Evolutionary conservation across 2,888 invertebrate species (phyloP).

Genomic region (Parnassius orleans): DNA sequence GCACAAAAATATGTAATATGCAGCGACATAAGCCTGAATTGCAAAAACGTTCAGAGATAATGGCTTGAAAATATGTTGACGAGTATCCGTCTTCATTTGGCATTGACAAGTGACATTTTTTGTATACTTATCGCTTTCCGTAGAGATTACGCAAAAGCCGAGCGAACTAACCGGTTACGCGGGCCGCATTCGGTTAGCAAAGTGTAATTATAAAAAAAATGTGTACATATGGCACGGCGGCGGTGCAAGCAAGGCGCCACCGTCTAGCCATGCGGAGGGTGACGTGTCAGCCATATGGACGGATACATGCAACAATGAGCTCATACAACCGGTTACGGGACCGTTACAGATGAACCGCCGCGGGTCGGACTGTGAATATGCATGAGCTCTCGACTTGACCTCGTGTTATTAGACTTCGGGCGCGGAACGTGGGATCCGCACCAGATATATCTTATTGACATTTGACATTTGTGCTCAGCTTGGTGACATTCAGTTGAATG

Average conservation of each 20-base stretch:
- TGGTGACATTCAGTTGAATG: constrained; percentile 35
- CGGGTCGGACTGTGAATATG: constrained; percentile 69
- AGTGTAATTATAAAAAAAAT: constrained; percentile 9
- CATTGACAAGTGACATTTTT: constrained; percentile 15
- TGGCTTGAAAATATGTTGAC: neutral
- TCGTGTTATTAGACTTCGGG: constrained; percentile 72
- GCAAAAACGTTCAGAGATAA: constrained; percentile 8
- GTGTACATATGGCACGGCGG: constrained; percentile 8
- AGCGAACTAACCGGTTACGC: constrained; percentile 28
- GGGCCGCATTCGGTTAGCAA: constrained; percentile 23
- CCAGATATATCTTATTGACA: constrained; percentile 50
- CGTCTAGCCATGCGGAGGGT: constrained; percentile 21
- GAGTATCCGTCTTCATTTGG: constrained; percentile 1
- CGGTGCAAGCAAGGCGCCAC: constrained; percentile 33
- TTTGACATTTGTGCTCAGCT: constrained; percentile 56
- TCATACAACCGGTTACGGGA: constrained; percentile 72
- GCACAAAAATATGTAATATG: constrained; percentile 29
- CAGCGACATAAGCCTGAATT: constrained; percentile 4
- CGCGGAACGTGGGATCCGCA: constrained; percentile 67
- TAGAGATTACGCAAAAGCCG: constrained; percentile 23
- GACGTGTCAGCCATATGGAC: constrained; percentile 47
- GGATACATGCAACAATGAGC: constrained; percentile 69
- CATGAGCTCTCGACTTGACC: constrained; percentile 76
- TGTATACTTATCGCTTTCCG: constrained; percentile 15
- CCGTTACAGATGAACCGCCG: constrained; percentile 77